A percentile compares a stretch with the other conserved stretches of the same genome.
These are phyloP conservation scores for Dromaius novaehollandiae DNA, from an alignment of 2,113 vertebrate species.

Conservation along the genomic window DNA sequence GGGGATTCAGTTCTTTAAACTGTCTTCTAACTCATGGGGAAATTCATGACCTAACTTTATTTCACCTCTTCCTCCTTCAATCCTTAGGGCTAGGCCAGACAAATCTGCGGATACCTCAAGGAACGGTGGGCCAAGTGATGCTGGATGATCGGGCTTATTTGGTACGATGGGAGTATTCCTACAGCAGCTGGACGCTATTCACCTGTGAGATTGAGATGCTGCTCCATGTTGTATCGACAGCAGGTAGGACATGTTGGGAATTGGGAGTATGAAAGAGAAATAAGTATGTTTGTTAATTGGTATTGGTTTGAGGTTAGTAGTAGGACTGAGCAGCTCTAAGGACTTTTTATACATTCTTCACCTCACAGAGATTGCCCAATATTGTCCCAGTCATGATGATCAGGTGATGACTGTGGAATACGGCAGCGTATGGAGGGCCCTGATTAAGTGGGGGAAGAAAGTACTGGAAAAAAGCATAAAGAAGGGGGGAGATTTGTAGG, in stretches of 20 bases:
- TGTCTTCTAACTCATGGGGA: not conserved
- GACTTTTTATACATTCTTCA: not conserved
- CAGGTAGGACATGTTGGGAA: conserved; percentile 79
- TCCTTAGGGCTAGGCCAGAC: conserved; percentile 84
- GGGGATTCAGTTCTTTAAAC: not conserved
- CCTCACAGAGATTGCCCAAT: not conserved
- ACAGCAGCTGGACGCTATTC: conserved; percentile 96
- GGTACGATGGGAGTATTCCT: conserved; percentile 95
- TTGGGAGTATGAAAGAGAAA: not conserved
- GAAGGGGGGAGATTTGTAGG: not conserved
- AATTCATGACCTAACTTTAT: not conserved
- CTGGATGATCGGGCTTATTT: conserved; percentile 85
- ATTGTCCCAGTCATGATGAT: no score
- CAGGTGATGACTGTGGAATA: not conserved
- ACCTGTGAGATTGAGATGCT: conserved; percentile 99
- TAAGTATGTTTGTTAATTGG: not conserved
- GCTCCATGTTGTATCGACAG: conserved; percentile 96
- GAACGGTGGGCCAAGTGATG: conserved; percentile 90
- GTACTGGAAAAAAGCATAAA: not conserved
- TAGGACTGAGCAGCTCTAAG: not conserved
- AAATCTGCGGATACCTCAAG: conserved; percentile 94
- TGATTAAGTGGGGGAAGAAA: not conserved
- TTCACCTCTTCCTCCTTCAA: not conserved
- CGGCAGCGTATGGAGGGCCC: not conserved
- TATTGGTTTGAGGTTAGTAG: not conserved